These are phyloP conservation scores for Liopterus haemorrhoidalis DNA, from an alignment of 2,888 invertebrate species.

Conservation along the genomic window DNA sequence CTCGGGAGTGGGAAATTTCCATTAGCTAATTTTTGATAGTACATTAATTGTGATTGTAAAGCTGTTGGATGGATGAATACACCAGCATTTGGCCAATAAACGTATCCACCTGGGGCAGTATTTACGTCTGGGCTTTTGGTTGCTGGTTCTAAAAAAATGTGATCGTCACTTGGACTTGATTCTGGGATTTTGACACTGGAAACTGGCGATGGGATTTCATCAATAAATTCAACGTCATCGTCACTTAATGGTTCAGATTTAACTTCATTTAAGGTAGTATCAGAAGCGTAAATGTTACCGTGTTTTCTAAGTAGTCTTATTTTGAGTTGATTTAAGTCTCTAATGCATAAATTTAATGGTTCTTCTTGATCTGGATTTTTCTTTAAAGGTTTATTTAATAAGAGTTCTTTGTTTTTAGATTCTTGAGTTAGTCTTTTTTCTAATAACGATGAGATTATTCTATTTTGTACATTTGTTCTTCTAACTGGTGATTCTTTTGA, in stretches of 20 bases:
- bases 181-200: not conserved
- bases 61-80: constrained; percentile 70
- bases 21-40: constrained; percentile 68
- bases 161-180: constrained; percentile 15
- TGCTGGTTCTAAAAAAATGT: not conserved
- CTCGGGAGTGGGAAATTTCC: constrained; percentile 39
- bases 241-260: constrained; percentile 53
- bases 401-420: constrained; percentile 46
- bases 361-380: constrained; percentile 54
- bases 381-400: constrained; percentile 43
- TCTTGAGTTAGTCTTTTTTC: constrained; percentile 66
- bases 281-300: constrained; percentile 56
- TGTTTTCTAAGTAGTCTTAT: constrained; percentile 58
- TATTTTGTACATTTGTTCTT: constrained; percentile 61
- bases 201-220: constrained; percentile 39
- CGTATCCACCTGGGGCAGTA: constrained; percentile 42
- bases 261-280: constrained; percentile 47
- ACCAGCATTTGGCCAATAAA: constrained; percentile 66
- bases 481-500: constrained; percentile 40
- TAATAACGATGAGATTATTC: constrained; percentile 62
- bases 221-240: constrained; percentile 48
- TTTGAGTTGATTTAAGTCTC: constrained; percentile 66
- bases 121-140: constrained; percentile 1
- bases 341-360: constrained; percentile 76
- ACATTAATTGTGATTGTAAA: constrained; percentile 62